Evolutionary conservation across 2,797 vertebrate species (phyloP).

Genomic region (Eupleurogrammus muticus): DNA sequence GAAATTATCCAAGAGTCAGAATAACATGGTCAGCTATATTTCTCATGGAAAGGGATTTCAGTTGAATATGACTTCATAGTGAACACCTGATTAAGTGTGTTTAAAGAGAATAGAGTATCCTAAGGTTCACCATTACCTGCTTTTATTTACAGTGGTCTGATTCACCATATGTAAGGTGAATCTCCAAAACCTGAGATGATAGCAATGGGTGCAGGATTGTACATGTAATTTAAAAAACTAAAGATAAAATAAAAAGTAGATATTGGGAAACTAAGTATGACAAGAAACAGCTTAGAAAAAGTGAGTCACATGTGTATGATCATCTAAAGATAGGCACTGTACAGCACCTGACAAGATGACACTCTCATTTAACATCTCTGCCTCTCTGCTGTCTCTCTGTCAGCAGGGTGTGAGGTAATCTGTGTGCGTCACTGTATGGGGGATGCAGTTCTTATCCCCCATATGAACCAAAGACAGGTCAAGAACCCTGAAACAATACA

Average conservation of each 20-base stretch:
- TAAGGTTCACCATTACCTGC: slow-evolving; percentile 3
- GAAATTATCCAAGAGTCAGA: slow-evolving; percentile 13
- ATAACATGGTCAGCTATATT: slow-evolving; percentile 5
- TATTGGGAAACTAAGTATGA: slow-evolving; percentile 1
- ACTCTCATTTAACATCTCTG: slow-evolving; percentile 54
- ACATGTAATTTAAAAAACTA: slow-evolving; percentile 24
- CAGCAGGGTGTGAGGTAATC: slow-evolving; percentile 50
- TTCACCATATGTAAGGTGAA: slow-evolving; percentile 3
- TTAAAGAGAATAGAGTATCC: too few species aligned
- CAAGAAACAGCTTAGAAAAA: slow-evolving; percentile 27
- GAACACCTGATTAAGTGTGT: neutral
- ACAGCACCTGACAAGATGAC: slow-evolving; percentile 56
- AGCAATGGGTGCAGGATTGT: neutral
- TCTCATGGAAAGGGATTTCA: slow-evolving; percentile 7
- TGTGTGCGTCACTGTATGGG: slow-evolving; percentile 33
- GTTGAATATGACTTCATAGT: neutral
- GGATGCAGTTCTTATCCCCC: slow-evolving; percentile 18
- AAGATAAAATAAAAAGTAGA: slow-evolving; percentile 19
- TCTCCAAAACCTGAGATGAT: slow-evolving; percentile 9
- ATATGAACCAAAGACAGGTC: slow-evolving; percentile 29
- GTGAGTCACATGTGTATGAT: slow-evolving; percentile 55
- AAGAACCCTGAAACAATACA: slow-evolving; percentile 21
- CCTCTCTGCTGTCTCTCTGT: slow-evolving; percentile 46
- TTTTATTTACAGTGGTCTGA: slow-evolving; percentile 15
- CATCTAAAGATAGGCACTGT: slow-evolving; percentile 66